Evolutionary conservation across 2,888 invertebrate species (phyloP).

Genomic region (Germaria angustata): DNA sequence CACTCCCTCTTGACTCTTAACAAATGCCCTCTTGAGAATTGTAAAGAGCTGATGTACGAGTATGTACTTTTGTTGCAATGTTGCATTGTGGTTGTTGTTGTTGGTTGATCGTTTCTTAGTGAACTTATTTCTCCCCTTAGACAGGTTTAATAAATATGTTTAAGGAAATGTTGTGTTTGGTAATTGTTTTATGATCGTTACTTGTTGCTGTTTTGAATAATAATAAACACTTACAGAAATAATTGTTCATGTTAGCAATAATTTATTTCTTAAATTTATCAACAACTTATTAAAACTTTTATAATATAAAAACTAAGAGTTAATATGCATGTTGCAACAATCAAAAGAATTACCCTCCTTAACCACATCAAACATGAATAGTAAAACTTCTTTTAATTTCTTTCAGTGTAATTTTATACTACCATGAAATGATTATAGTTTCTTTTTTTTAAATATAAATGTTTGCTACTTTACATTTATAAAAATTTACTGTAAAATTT

Average conservation of each 20-base stretch:
- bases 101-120: slow-evolving; percentile 36
- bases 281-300: too few species aligned
- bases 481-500: slow-evolving; percentile 53
- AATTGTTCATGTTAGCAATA: too few species aligned
- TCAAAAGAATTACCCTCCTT: too few species aligned
- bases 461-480: slow-evolving; percentile 57
- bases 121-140: slow-evolving; percentile 72
- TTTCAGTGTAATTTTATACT: slow-evolving; percentile 23
- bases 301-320: too few species aligned
- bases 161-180: slow-evolving; percentile 77
- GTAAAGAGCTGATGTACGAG: background rate
- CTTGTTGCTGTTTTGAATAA: slow-evolving; percentile 52
- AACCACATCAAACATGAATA: too few species aligned
- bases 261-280: too few species aligned
- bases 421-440: slow-evolving; percentile 28
- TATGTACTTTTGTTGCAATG: slow-evolving; percentile 10
- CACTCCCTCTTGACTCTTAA: slow-evolving; percentile 46
- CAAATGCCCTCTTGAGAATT: slow-evolving; percentile 50
- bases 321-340: too few species aligned
- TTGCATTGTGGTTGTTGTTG: slow-evolving; percentile 14
- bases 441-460: slow-evolving; percentile 32
- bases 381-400: too few species aligned
- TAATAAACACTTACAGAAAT: slow-evolving; percentile 52
- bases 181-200: slow-evolving; percentile 75
- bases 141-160: slow-evolving; percentile 79